A percentile compares a stretch with the other conserved stretches of the same genome.
These are phyloP conservation scores for Muscicapa comitata DNA, from an alignment of 2,797 vertebrate species.

Conservation along the genomic window DNA sequence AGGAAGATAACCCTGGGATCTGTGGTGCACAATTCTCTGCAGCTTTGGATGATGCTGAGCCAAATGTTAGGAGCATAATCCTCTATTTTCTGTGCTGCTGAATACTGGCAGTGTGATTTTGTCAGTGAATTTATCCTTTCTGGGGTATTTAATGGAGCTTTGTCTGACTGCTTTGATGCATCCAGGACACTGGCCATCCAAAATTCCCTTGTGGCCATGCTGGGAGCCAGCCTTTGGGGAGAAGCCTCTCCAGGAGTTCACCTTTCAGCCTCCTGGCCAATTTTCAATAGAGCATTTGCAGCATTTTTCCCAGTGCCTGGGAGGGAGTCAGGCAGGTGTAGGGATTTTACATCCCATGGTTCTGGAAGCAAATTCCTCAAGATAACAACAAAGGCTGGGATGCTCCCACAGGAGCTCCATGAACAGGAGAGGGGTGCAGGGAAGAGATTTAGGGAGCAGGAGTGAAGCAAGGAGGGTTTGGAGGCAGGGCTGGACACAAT, in stretches of 20 bases:
- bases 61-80: not conserved
- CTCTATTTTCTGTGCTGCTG: not conserved
- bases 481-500: not conserved
- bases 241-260: not conserved
- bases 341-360: rapidly evolving
- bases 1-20: not conserved
- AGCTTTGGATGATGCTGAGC: not conserved
- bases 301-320: rapidly evolving
- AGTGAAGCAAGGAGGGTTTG: not conserved
- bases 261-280: not conserved
- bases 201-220: not conserved
- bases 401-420: not conserved
- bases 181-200: not conserved
- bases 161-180: not conserved
- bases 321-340: not conserved
- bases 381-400: not conserved
- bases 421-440: not conserved
- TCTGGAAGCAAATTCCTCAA: not conserved
- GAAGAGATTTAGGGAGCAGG: not conserved
- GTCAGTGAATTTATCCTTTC: not conserved
- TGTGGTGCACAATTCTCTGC: not conserved
- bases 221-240: not conserved
- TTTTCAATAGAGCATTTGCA: not conserved
- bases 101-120: not conserved
- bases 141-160: not conserved